Base-by-base conservation (phyloP, 2,113 vertebrate genomes). In the Takifugu bimaculatus region DNA sequence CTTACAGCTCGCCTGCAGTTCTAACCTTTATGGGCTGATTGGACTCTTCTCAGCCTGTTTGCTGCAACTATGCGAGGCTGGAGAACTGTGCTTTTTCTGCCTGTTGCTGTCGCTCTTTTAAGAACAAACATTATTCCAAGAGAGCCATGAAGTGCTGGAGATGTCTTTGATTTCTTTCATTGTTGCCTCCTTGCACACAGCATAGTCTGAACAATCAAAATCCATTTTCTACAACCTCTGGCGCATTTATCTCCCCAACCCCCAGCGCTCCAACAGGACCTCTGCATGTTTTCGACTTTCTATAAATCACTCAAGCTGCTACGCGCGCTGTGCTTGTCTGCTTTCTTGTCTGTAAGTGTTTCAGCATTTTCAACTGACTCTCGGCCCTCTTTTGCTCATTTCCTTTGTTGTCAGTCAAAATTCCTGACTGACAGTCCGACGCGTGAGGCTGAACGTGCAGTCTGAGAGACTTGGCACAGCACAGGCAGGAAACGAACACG, bases 271-370 rank as follows among this genome's bases (percentile, higher is more conserved):
- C 50, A 35, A 57, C 55, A 61, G 28, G 4, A 63, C 65, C 52
- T 55, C 43, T 75, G 29, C n/a, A 51, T 65, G 65, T 72, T 49
- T 48, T 61, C 29, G 48, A 26, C 52, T 15, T 51, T 42, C 67
- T 68, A 68, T 78, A 77, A 78, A 42, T 82, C 77, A 73, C 42
- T 50, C 20, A 39, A 45, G 61, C 49, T 48, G 42, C 32, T 63
- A 44, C 54, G 26, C 49, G 26, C 44, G 54, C 43, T 35, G 29
- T 49, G 14, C 50, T 68, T 63, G 47, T 53, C 10, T 20, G 35
- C 48, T 54, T 67, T 52, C 42, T 56, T 29, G 52, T 53, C 45
- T n/a, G 53, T 32, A 56, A 60, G 50, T 43, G 56, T 59, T 51
- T 53, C 73, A 27, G 44, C 26, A 12, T 13, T n/a, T 29, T 25